A percentile compares a stretch with the other conserved stretches of the same genome.
Evolutionary conservation across 2,797 vertebrate genomes (phyloP).

Genomic region (Anolis apletophallus): DNA sequence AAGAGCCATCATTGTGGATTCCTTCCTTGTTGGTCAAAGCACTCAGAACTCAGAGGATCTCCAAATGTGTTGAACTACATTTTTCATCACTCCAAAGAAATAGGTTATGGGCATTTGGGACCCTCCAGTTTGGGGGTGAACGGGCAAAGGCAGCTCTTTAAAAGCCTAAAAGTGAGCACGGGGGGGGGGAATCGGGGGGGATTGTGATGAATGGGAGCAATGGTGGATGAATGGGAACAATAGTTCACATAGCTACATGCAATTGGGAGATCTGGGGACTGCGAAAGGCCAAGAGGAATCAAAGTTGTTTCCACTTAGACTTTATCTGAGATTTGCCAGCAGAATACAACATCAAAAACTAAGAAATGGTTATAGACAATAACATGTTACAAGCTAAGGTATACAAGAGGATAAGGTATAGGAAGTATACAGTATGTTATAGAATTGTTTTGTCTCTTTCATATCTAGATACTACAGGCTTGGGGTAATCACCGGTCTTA

Average conservation of each 20-base stretch:
- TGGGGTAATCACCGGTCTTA: too few relatives aligned
- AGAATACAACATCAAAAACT: neutral
- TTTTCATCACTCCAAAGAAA: neutral
- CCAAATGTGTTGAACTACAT: neutral
- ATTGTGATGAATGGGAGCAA: neutral
- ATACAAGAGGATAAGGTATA: too few relatives aligned
- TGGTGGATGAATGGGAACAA: accelerated
- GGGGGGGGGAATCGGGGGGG: neutral
- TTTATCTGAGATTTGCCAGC: neutral
- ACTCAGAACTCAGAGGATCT: neutral
- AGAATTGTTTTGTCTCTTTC: too few relatives aligned
- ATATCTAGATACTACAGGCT: too few relatives aligned
- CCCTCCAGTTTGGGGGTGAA: neutral
- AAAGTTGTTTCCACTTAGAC: neutral
- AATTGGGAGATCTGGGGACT: neutral
- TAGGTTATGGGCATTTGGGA: neutral
- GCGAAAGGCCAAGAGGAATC: neutral
- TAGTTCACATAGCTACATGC: accelerated
- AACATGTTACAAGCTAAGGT: too few relatives aligned
- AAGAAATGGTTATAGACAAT: too few relatives aligned
- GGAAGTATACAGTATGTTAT: too few relatives aligned
- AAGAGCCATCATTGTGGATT: neutral
- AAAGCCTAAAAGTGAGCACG: neutral
- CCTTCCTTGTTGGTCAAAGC: neutral
- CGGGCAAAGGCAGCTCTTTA: neutral